Evolutionary conservation across 2,113 vertebrate species (phyloP).

Genomic region (Hassar affinis): DNA sequence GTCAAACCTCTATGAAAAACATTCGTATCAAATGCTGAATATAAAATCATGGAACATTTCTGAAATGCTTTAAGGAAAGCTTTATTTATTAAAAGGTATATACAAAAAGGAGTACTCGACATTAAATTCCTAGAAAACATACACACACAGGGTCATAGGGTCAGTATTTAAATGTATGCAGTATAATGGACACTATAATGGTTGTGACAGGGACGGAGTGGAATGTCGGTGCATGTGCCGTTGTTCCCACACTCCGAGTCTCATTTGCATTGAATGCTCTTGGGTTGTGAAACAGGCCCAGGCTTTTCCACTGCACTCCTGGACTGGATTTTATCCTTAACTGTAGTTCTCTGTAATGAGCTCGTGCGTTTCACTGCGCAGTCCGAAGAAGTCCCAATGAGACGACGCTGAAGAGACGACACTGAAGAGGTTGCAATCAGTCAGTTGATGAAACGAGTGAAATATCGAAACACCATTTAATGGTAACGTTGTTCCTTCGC

Average conservation of each 20-base stretch:
- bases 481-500: conserved; percentile 13
- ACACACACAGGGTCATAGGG: conserved; percentile 47
- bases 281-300: background rate
- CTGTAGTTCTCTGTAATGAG: background rate
- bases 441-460: background rate
- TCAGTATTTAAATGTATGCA: conserved; percentile 6
- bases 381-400: background rate
- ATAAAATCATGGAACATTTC: no score
- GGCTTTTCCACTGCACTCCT: background rate
- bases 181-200: conserved; percentile 6
- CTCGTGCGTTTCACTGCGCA: background rate
- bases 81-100: conserved; percentile 73
- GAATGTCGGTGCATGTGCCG: background rate
- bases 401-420: no score
- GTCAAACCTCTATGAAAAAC: no score
- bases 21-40: no score
- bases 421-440: background rate
- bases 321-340: background rate
- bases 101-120: conserved; percentile 72
- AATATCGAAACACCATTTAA: background rate
- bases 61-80: conserved; percentile 55
- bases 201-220: background rate
- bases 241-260: background rate
- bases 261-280: background rate
- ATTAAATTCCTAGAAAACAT: conserved; percentile 67